Conservation (phyloP, 2,888 invertebrate genomes). For the Eupeodes latifasciatus region DNA sequence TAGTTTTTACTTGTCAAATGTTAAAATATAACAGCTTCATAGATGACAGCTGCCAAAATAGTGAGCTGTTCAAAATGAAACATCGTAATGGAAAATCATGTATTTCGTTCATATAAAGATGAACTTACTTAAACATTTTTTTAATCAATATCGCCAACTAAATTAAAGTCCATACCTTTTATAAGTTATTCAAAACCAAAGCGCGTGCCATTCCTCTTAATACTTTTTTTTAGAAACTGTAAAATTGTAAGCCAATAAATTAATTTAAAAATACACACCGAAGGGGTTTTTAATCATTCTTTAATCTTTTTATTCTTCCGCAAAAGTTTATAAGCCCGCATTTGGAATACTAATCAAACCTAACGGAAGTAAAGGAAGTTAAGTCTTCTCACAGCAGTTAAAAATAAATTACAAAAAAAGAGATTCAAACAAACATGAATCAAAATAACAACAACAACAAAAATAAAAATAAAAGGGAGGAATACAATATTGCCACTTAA, state of each 20-base stretch:
- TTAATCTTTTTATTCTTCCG: slow-evolving; percentile 7
- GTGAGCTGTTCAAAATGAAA: too few species aligned
- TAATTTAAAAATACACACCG: not conserved
- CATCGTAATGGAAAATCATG: too few species aligned
- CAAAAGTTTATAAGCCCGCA: slow-evolving; percentile 9
- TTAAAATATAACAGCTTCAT: too few species aligned
- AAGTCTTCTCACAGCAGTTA: slow-evolving; percentile 21
- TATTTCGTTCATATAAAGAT: too few species aligned
- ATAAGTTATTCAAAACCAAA: not conserved
- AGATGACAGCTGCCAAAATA: too few species aligned
- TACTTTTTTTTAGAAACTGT: not conserved
- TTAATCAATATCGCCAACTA: too few species aligned
- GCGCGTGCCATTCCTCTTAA: not conserved
- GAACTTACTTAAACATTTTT: too few species aligned
- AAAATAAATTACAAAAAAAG: slow-evolving; percentile 4
- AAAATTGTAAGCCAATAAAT: not conserved
- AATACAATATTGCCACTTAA: slow-evolving; percentile 62
- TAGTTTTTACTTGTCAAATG: too few species aligned
- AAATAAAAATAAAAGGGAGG: slow-evolving; percentile 36
- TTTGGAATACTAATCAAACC: slow-evolving; percentile 17
- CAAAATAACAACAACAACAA: slow-evolving; percentile 12
- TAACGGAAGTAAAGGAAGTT: slow-evolving; percentile 28
- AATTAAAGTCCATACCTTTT: not conserved
- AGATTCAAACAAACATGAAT: not conserved
- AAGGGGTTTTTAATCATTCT: not conserved